Base-by-base conservation (phyloP, 92 coral and sea anemone genomes). In the Pocillopora meandrina region DNA sequence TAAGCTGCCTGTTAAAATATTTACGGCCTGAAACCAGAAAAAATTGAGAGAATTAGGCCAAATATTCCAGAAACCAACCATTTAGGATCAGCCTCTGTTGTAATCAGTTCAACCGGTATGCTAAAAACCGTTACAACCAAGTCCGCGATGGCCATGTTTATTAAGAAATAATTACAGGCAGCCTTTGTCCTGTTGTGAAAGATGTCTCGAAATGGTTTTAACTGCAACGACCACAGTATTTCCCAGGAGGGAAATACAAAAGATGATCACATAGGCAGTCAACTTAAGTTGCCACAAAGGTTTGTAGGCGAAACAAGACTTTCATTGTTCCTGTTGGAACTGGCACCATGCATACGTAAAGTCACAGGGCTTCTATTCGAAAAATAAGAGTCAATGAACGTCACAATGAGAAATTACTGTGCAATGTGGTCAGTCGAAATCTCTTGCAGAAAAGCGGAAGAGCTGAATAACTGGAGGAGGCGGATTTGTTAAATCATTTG, bases 111-210 rank as follows among this genome's bases (percentile, higher is more conserved):
- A 35, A 87, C n/a, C 1, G 95, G 93, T 20, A 92, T 71, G 12
- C 83, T 89, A 87, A 86, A 89, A 49, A 92, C 62, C 1, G 77
- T 74, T 15, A 89, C 65, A 21, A 87, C 73, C 9, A 89, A 62
- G 72, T 92, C 90, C 15, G 91, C 81, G 10, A 80, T 52, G 0
- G 84, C 84, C 93, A 89, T 87, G 36, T 83, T 92, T 1, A 87
- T 74, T n/a, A 92, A 82, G 55, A 89, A 89, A 10, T 73, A 77
- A 33, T 86, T 89, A 36, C 95, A 89, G 5, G 79, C 90, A 15
- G 84, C 85, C 35, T 86, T 82, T 78, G 72, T 69, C 26, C 93
- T 83, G 69, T 66, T 73, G 78, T 69, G 80, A n/a, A 89, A 71
- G 57, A 56, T 68, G 78, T 57, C 13, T 60, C 12, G 12, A 16